Evolutionary conservation across 2,113 vertebrate genomes (phyloP), one percentile per base, ranked within the genome.

Genomic region (Apistogramma diplotaenia): DNA sequence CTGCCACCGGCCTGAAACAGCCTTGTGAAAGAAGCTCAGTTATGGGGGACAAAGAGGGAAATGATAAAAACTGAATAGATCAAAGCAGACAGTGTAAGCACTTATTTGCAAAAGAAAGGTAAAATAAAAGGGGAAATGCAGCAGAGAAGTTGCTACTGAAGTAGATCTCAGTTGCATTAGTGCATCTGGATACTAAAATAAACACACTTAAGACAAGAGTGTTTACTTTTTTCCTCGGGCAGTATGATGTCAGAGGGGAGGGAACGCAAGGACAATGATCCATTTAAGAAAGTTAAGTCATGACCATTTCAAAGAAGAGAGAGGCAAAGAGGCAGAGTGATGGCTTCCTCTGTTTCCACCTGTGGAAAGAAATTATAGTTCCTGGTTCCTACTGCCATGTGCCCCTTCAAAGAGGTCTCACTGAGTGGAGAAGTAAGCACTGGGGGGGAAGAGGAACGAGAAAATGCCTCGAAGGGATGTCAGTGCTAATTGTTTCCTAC

Each of bases 401-500:
- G 53, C 4, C 46, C 53, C 56, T 82, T 89, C 76, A 61, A 73
- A 82, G 61, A 65, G 29, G 54, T 78, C 55, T 82, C 33, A 75
- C 3, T 31, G 70, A 56, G 25, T 46, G 3, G 27, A 74, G 40
- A 53, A 80, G 56, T 31, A 73, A 81, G 55, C 5, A 13, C 6
- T 0, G 13, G 5, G 56, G 8, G 59, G 60, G 49, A 37, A 67
- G 76, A 70, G 54, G 75, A 71, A 58, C 62, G 40, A 40, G 16
- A 86, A 76, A 78, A 85, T 71, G 80, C 80, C 88, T 86, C 61
- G 19, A 55, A 73, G 83, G 83, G 88, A 89, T 62, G 75, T 81
- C 59, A 46, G 61, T 35, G 73, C 73, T 87, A 91, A 92, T 90
- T 88, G 88, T 90, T 93, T 89, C 87, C 90, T 56, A 84, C 81